Base-by-base conservation (phyloP, 2,888 invertebrate species). In the Rhingia rostrata region DNA sequence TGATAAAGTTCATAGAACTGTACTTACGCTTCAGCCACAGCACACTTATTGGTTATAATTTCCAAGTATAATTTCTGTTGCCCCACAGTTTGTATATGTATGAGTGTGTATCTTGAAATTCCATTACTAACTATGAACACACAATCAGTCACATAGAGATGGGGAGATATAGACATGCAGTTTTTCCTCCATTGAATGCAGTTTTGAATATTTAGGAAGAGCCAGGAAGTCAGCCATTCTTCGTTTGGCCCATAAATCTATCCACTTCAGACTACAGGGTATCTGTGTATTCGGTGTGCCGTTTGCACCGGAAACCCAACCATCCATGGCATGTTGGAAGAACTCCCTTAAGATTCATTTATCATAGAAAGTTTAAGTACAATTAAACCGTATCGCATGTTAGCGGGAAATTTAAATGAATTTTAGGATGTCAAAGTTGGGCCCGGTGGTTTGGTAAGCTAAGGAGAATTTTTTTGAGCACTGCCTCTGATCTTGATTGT, bases 11-110 rank as follows among this genome's bases (percentile, higher is more conserved):
- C 83, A 74, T 64, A 32, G 67, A 83, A 78, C 83, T 69, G 66
- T 37, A 60, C 41, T 47, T 64, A 67, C 14, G 39, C 53, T 61
- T 10, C 35, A 60, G 32, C 7, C 30, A 41, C 33, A 35, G 9
- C 9, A 54, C 60, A 75, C 72, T 51, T 54, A 83, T 83, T 70
- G 72, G 78, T 73, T 73, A 61, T 67, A 67, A 83, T 83, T 78
- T 83, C 83, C 83, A 83, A 83, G 83, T 83, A 63, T 78, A 78
- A 83, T 83, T 83, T 63, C 67, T 67, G 67, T 83, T 78, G 53
- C 53, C 14, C 45, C 56, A 37, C 41, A 51, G 43, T 22, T 22
- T 22, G 22, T 22, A 22, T 22, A 2, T 22, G 22, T 22, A 22
- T 22, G 33, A 60, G 45, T 30, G 54, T 56, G 58, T 51, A 75